Conservation (phyloP, 1,140 invertebrate species). For the Drosophila varians region DNA sequence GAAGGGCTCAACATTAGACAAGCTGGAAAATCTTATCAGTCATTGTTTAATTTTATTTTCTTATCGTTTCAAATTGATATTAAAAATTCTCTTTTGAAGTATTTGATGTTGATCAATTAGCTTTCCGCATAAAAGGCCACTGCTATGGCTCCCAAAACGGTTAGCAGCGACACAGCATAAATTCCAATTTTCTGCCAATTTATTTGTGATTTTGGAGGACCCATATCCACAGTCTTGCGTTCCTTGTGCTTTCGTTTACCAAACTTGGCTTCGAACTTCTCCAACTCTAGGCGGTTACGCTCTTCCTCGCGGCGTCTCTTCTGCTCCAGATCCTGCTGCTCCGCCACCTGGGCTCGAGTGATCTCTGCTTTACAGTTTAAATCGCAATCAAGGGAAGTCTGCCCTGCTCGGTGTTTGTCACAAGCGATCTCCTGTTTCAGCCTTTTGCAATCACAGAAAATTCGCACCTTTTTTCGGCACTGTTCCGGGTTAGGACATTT, state of each 20-base stretch:
- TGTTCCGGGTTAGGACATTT: constrained; percentile 87
- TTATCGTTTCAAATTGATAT: constrained; percentile 37
- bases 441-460: constrained; percentile 89
- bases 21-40: constrained; percentile 34
- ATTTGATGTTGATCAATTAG: constrained; percentile 19
- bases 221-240: constrained; percentile 68
- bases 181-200: constrained; percentile 61
- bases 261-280: constrained; percentile 90
- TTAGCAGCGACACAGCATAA: constrained; percentile 39
- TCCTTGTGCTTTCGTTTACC: constrained; percentile 85
- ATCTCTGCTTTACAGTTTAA: constrained; percentile 86
- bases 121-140: constrained; percentile 73
- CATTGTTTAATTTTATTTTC: constrained; percentile 29
- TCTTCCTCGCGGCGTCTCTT: constrained; percentile 86
- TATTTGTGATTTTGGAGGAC: constrained; percentile 38
- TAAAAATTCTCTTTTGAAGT: constrained; percentile 34
- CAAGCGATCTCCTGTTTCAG: constrained; percentile 91
- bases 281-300: constrained; percentile 88
- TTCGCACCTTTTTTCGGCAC: constrained; percentile 92
- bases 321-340: constrained; percentile 85
- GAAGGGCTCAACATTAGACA: constrained; percentile 34
- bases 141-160: constrained; percentile 51
- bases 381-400: constrained; percentile 86
- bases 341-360: constrained; percentile 84
- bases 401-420: constrained; percentile 85